These are phyloP conservation scores for Archips xylosteana DNA, from an alignment of 2,888 invertebrate species.

Conservation along the genomic window DNA sequence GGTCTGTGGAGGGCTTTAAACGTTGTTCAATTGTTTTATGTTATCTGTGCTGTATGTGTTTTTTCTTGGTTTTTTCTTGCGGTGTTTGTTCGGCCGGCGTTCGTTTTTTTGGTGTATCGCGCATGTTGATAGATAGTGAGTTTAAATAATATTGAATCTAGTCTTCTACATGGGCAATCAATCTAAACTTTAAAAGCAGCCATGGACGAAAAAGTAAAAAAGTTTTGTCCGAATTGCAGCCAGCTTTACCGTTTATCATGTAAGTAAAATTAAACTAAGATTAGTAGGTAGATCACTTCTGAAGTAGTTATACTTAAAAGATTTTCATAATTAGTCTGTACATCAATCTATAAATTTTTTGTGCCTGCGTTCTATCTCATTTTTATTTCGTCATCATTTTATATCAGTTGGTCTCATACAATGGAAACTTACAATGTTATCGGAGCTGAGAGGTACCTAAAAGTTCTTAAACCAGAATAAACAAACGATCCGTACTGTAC, in stretches of 20 bases:
- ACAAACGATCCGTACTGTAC: too few species aligned
- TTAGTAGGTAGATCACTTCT: slow-evolving; percentile 3
- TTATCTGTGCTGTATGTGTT: too few species aligned
- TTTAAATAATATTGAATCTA: neutral
- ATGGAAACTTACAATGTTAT: too few species aligned
- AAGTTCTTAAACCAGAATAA: too few species aligned
- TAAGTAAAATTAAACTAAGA: slow-evolving; percentile 57
- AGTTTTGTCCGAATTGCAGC: slow-evolving; percentile 75
- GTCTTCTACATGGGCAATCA: neutral
- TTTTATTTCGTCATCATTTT: too few species aligned
- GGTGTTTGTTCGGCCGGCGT: neutral
- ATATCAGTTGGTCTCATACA: too few species aligned
- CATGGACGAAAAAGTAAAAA: slow-evolving; percentile 68
- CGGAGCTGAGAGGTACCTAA: too few species aligned
- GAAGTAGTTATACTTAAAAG: neutral
- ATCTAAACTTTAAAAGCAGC: neutral
- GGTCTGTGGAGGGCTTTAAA: too few species aligned
- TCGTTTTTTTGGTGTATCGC: neutral
- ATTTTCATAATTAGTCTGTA: too few species aligned
- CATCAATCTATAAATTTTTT: too few species aligned
- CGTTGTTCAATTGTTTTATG: neutral
- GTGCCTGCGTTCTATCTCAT: too few species aligned
- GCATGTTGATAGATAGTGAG: neutral
- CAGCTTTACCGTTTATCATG: slow-evolving; percentile 69
- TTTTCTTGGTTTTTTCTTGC: neutral